Evolutionary conservation across 2,797 vertebrate genomes (phyloP).

Genomic region (Scleropages formosus): DNA sequence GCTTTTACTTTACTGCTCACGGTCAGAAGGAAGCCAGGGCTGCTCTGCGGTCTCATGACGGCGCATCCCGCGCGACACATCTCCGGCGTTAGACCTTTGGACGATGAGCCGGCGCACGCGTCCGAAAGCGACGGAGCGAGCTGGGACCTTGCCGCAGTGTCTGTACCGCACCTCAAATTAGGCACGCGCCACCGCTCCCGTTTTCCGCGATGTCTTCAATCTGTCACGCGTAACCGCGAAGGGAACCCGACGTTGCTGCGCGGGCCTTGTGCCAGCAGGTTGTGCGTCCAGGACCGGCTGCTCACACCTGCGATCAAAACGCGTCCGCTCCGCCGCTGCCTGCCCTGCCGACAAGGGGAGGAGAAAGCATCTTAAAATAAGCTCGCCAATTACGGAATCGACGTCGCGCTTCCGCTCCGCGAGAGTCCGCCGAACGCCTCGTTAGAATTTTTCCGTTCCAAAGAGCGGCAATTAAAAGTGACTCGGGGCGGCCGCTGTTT

Average conservation of each 20-base stretch:
- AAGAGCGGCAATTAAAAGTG: constrained; percentile 2
- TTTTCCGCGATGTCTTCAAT: neutral
- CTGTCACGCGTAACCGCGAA: neutral
- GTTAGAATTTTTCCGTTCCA: constrained; percentile 2
- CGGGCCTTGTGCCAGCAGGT: neutral
- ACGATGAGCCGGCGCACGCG: too few species aligned
- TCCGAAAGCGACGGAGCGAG: neutral
- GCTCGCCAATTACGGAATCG: neutral
- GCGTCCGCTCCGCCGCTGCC: neutral
- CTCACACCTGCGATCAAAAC: neutral
- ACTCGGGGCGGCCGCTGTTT: neutral
- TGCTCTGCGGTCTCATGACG: too few species aligned
- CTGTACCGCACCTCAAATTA: neutral
- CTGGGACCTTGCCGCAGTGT: neutral
- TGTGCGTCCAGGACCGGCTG: neutral
- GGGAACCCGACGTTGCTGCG: neutral
- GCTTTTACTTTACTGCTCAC: too few species aligned
- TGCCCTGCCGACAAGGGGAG: neutral
- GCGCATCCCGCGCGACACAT: too few species aligned
- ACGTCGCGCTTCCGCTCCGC: neutral
- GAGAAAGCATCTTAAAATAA: neutral
- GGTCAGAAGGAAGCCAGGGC: too few species aligned
- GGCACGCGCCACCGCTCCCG: neutral
- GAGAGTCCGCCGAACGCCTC: neutral
- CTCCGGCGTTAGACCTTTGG: too few species aligned